Percentiles rank a stretch among this genome's conserved stretches.
Evolutionary conservation across 2,113 vertebrate genomes (phyloP).

Genomic region (Gambusia holbrooki): DNA sequence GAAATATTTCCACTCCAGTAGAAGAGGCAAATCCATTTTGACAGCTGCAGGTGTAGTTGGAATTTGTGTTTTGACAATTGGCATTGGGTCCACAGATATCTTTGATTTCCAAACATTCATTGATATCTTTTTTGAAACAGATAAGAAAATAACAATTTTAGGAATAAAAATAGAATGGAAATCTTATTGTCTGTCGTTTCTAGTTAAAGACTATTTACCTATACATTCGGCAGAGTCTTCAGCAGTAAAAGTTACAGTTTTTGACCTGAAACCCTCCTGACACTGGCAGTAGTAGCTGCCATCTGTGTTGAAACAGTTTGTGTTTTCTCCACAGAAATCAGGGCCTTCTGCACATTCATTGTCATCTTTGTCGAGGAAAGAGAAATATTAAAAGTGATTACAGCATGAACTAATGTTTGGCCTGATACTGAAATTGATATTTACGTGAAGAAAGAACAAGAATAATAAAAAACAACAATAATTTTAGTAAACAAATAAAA

Average conservation of each 20-base stretch:
- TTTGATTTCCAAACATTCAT: slow-evolving; percentile 1
- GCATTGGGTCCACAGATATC: slow-evolving; percentile 56
- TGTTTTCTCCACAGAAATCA: background rate
- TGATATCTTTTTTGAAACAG: slow-evolving; percentile 54
- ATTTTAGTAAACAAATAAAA: too few species aligned
- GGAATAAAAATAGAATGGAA: background rate
- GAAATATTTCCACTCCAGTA: background rate
- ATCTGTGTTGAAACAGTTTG: slow-evolving; percentile 10
- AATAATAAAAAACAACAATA: too few species aligned
- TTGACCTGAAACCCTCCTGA: slow-evolving; percentile 7
- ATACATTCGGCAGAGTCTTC: rapidly evolving
- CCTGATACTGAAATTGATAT: background rate
- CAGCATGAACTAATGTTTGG: background rate
- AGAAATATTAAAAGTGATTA: background rate
- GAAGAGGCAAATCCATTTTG: slow-evolving; percentile 41
- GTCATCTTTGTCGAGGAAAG: background rate
- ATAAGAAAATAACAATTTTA: background rate
- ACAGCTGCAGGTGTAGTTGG: slow-evolving; percentile 64
- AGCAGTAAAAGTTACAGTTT: background rate
- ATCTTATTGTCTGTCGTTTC: rapidly evolving
- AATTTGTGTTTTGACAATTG: rapidly evolving
- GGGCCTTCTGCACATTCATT: slow-evolving; percentile 39
- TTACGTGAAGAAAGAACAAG: background rate
- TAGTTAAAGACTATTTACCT: slow-evolving; percentile 40
- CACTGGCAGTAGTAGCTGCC: slow-evolving; percentile 72